phyloP scores from a whole-genome alignment of 92 coral and sea anemone genomes.

The Chrysogorgia sp. region DNA sequence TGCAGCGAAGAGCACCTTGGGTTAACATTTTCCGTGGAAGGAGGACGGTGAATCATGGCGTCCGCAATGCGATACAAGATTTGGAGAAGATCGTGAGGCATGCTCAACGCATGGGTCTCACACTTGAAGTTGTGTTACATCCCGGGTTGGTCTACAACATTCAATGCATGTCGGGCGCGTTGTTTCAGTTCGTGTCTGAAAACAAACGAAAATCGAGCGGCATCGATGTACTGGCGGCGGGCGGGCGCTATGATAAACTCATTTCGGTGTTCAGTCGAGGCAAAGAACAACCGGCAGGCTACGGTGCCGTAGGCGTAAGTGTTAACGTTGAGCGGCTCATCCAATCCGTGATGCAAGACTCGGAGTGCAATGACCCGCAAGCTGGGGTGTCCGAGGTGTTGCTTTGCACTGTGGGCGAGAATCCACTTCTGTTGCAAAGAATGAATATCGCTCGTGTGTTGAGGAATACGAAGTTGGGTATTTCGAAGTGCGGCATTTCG shows the following conservation, averaged over 20 bases:
- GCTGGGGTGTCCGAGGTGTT: conserved; percentile 81
- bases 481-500: conserved; percentile 74
- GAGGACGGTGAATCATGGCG: conserved; percentile 57
- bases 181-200: conserved; percentile 95
- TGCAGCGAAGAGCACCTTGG: conserved; percentile 70
- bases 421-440: conserved; percentile 72
- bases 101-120: conserved; percentile 55
- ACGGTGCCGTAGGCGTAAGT: conserved; percentile 93
- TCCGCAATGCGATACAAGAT: conserved; percentile 78
- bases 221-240: conserved; percentile 90
- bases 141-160: conserved; percentile 80
- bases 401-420: conserved; percentile 82
- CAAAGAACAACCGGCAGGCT: conserved; percentile 61
- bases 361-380: conserved; percentile 11
- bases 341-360: conserved; percentile 70
- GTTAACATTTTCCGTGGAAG: conserved; percentile 74
- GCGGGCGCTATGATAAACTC: conserved; percentile 94
- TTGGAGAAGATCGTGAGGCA: conserved; percentile 73
- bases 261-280: conserved; percentile 74
- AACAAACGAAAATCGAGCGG: conserved; percentile 92
- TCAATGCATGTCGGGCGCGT: conserved; percentile 84
- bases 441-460: conserved; percentile 80
- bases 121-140: conserved; percentile 65
- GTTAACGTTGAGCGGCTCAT: conserved; percentile 83
- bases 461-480: conserved; percentile 43